These are phyloP conservation scores for Hipparchia semele DNA, from an alignment of 2,888 invertebrate genomes.

Conservation along the genomic window DNA sequence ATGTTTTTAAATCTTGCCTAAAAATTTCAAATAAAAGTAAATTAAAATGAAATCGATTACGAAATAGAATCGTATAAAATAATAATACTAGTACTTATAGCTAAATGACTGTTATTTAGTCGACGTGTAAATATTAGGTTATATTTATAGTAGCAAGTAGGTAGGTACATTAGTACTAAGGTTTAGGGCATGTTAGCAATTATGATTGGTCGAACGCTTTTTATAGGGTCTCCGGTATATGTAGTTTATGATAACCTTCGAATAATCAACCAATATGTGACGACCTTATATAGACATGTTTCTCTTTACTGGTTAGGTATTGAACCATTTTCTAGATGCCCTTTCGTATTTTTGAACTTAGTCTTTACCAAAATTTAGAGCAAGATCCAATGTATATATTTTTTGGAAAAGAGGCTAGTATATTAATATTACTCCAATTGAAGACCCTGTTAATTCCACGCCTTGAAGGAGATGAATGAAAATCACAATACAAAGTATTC, in stretches of 20 bases:
- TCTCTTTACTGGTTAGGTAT: neutral
- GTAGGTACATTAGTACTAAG: conserved; percentile 57
- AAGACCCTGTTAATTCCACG: too few species aligned
- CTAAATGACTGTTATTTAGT: conserved; percentile 69
- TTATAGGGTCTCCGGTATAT: conserved; percentile 41
- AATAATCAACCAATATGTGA: conserved; percentile 12
- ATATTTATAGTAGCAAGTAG: conserved; percentile 64
- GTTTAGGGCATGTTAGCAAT: conserved; percentile 77
- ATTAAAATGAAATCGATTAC: conserved; percentile 19
- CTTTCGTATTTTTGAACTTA: neutral
- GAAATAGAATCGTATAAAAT: conserved; percentile 20
- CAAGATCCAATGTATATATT: too few species aligned
- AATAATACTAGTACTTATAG: conserved; percentile 46
- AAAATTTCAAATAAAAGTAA: neutral
- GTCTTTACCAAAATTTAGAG: too few species aligned
- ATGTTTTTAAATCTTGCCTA: conserved; percentile 9
- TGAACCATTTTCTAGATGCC: neutral
- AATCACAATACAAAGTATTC: too few species aligned
- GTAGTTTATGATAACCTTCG: conserved; percentile 23
- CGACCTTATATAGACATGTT: neutral
- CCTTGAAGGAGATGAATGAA: too few species aligned
- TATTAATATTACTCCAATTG: too few species aligned
- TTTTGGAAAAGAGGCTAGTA: too few species aligned
- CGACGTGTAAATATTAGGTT: conserved; percentile 77
- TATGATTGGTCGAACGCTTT: conserved; percentile 76